Base-by-base conservation (phyloP, 2,113 vertebrate genomes). In the Sisor rabdophorus region DNA sequence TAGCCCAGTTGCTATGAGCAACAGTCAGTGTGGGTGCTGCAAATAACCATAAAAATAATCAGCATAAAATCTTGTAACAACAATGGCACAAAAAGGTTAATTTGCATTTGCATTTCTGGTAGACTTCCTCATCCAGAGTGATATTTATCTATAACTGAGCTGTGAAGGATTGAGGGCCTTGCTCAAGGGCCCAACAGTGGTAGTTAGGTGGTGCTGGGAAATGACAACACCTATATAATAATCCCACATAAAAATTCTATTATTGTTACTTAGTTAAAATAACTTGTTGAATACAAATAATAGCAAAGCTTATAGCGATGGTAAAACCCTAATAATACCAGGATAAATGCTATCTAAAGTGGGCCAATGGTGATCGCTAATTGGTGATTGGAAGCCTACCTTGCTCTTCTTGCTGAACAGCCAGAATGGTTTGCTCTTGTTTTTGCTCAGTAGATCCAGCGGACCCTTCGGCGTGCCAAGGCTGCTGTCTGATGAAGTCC, bases 341-440 rank as follows among this genome's bases (percentile, higher is more conserved):
- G n/a, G n/a, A 36, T 12, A 60, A 10, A 30, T 30, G 55, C 17
- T 9, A 9, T 30, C 19, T 10, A n/a, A 10, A n/a, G 17, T n/a
- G 10, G 6, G 32, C 20, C 19, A 63, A 20, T 12, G 7, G 10
- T 32, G 17, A 36, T 19, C 11, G 9, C 9, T 20, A 32, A n/a
- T 30, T 48, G 71, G 72, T 32, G n/a, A 47, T 22, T 56, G 52
- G 52, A 40, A 11, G 78, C 88, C 84, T 93, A 96, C 95, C 94
- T 96, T 96, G 83, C 87, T 94, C 86, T 90, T 95, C 87, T 94
- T 96, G 86, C 90, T 86, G 77, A 96, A 95, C 71, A 93, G 93
- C 94, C 95, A 94, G 71, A 94, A 91, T 79, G 91, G 93, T 84
- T 94, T 95, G 84, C 87, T 86, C 28, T 84, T 91, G 86, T 91